Base-by-base conservation (phyloP, 2,888 invertebrate genomes). In the Saturnia japonica region DNA sequence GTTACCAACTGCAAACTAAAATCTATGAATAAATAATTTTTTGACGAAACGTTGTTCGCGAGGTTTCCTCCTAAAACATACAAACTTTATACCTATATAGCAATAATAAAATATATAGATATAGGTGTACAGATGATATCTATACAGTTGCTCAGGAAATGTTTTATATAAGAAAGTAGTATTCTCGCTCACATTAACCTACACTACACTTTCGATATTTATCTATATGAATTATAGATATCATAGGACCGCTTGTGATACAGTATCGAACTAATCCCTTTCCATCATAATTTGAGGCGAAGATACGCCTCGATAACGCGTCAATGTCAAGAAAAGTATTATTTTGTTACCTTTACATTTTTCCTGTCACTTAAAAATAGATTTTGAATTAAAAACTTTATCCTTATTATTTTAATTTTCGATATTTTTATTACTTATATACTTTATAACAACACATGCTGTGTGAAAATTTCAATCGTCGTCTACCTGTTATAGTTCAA, bases 311-410 rank as follows among this genome's bases (percentile, higher is more conserved):
- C 45, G 74, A 67, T 71, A 47, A 22, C 67, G 68, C 66, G 60
- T 68, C 69, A 69, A 69, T 69, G 57, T 62, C 70, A 70, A 60
- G 66, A 51, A 64, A 34, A 34, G 14, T 47, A 68, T 67, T 66
- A 57, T 11, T 25, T 0, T 25, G 25, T 25, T 34, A 4, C 2
- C 2, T 34, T 51, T 51, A 43, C 7, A 60, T 73, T 75, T 74
- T 75, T 74, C 73, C 70, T 60, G 67, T 66, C 72, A 72, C 70
- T 73, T 47, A 62, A 64, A 72, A 72, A 72, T 62, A 25, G 47
- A 25, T 43, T 22, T 64, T 25, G 42, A 8, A 16, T 4, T 7
- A 67, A 9, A 28, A 25, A 2, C 28, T 34, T n/a, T 51, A 54
- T n/a, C 45, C 14, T 45, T 45, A 45, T 14, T 14, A 45, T 45